Conservation (phyloP, 2,888 invertebrate genomes). For the Brachyopa scutellaris region DNA sequence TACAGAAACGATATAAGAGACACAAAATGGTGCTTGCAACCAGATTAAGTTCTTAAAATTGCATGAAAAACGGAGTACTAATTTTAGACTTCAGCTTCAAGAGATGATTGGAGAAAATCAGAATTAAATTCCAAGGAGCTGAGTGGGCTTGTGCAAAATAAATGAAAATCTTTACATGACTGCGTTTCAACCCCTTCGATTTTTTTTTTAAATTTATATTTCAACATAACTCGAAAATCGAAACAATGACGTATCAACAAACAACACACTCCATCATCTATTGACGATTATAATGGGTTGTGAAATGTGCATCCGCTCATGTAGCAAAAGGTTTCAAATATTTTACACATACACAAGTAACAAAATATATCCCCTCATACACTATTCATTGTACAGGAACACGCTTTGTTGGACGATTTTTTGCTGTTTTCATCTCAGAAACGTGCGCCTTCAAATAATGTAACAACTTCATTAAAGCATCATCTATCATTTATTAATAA, state of each 20-base stretch:
- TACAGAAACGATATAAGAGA: not conserved
- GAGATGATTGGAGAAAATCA: no score
- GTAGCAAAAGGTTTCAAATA: constrained; percentile 10
- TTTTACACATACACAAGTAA: no score
- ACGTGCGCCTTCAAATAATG: constrained; percentile 29
- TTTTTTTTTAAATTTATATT: not conserved
- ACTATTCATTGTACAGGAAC: no score
- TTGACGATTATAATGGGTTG: not conserved
- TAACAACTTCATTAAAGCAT: constrained; percentile 56
- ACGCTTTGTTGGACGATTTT: not conserved
- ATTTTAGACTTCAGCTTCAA: no score
- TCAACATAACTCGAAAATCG: no score
- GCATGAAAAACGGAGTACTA: no score
- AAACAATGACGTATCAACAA: not conserved
- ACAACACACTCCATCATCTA: not conserved
- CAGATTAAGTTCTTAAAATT: not conserved
- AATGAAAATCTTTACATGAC: no score
- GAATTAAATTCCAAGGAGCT: no score
- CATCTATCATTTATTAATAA: constrained; percentile 51
- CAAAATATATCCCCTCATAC: no score
- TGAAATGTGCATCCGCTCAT: constrained; percentile 18
- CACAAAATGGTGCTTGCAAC: not conserved
- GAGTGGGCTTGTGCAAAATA: no score
- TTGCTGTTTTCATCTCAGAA: not conserved
- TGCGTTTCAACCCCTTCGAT: constrained; percentile 5